These are phyloP conservation scores for Mesochorus sp. DNA, from an alignment of 2,888 invertebrate species.

Conservation along the genomic window DNA sequence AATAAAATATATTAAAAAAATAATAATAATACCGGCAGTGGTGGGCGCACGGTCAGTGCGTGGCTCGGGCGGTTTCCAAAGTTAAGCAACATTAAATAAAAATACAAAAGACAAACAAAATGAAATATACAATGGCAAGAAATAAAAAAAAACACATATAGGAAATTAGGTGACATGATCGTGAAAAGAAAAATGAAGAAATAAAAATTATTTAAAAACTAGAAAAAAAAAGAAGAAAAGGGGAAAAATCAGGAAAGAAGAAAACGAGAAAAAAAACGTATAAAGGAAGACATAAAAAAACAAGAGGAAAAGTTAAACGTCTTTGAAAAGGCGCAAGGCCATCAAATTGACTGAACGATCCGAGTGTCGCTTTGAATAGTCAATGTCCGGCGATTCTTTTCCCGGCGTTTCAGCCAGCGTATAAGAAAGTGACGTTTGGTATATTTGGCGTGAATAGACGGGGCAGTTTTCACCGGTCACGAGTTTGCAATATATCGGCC, in stretches of 20 bases:
- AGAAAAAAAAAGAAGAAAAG: not conserved
- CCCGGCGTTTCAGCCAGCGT: constrained; percentile 21
- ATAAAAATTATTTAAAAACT: not conserved
- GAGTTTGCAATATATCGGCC: constrained; percentile 33
- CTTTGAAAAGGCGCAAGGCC: constrained; percentile 20
- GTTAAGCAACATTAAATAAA: no score
- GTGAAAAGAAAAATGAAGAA: not conserved
- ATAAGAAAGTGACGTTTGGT: constrained; percentile 48
- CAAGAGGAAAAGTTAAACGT: constrained; percentile 22
- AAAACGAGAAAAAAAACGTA: constrained; percentile 22
- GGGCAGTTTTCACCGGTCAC: constrained; percentile 47
- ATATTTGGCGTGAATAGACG: not conserved
- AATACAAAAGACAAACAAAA: no score
- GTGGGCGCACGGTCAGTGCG: no score
- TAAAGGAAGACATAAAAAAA: constrained; percentile 1
- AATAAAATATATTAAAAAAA: not conserved
- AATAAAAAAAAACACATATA: not conserved
- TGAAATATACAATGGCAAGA: no score
- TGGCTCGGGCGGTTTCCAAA: no score
- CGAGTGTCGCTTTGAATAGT: constrained; percentile 37
- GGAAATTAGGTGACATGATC: no score
- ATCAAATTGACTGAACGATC: constrained; percentile 6
- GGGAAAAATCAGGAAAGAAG: not conserved
- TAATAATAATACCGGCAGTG: no score
- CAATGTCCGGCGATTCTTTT: constrained; percentile 19